Evolutionary conservation across 2,113 vertebrate genomes (phyloP).

Genomic region (Erythrocercus mccallii): DNA sequence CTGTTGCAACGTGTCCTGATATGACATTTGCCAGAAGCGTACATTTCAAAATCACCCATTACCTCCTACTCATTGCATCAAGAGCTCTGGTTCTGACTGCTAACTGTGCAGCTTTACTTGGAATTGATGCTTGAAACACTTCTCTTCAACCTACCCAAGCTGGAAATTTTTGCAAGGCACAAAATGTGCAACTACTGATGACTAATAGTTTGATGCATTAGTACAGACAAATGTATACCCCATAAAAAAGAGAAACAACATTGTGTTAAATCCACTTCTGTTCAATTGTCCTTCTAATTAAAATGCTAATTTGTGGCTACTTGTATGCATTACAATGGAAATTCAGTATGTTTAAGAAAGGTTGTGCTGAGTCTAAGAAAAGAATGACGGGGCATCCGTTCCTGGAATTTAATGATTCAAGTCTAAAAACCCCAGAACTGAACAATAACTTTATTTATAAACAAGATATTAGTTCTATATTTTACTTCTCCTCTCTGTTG

Average conservation of each 20-base stretch:
- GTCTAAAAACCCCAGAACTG: background rate
- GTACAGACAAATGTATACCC: background rate
- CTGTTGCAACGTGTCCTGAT: background rate
- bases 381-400: background rate
- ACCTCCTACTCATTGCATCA: background rate
- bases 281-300: background rate
- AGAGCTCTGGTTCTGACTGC: conserved; percentile 15
- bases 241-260: background rate
- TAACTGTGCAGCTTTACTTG: background rate
- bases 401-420: background rate
- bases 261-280: background rate
- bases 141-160: background rate
- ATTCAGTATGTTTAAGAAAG: background rate
- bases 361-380: background rate
- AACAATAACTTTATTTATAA: background rate
- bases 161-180: conserved; percentile 1
- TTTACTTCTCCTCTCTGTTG: background rate
- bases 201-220: background rate
- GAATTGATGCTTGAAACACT: background rate
- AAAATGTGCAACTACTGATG: background rate
- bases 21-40: background rate
- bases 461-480: background rate
- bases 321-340: background rate
- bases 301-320: background rate
- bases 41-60: background rate